Base-by-base conservation (phyloP, 1,140 invertebrate genomes). In the Phymorhynchus buccinoides region DNA sequence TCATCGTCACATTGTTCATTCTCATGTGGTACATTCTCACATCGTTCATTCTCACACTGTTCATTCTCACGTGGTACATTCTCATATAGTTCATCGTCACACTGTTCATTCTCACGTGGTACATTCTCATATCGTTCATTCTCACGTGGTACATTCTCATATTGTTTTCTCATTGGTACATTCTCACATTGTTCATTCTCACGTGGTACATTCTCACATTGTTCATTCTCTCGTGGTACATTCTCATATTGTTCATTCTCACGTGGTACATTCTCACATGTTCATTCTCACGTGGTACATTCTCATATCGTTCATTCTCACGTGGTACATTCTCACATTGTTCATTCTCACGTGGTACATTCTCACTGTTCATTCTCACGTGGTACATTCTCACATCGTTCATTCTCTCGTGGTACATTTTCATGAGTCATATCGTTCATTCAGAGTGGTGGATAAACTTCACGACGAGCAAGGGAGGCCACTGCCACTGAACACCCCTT, bases 391-490 rank as follows among this genome's bases (percentile, higher is more conserved):
- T 66, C 4, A 30, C 6, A 30, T 14, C 4, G 62, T 66, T 30
- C n/a, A 27, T 66, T 30, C 22, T 66, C 22, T 66, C 6, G 9
- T 7, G 4, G 6, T 22, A 12, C 22, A 6, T 66, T 66, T 27
- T 4, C 6, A 30, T 66, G 22, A 14, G 62, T 22, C 9, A 27
- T 7, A 27, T 4, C 35, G n/a, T 32, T 73, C 41, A 39, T 75
- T 75, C 18, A 75, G 73, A 39, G 37, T 75, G 37, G 4, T 75
- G 39, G 18, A 12, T 4, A 39, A 39, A 6, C 41, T 79, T 4
- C 44, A 79, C 30, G 77, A 79, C n/a, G 44, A 79, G n/a, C 41
- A 79, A 27, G 77, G 77, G n/a, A 79, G 44, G 32, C 77, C 44
- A 52, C n/a, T 79, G 41, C 77, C 77, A 14, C 22, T 79, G 73